phyloP scores from a whole-genome alignment of 2,888 invertebrate genomes.

The Iphiclides podalirius region DNA sequence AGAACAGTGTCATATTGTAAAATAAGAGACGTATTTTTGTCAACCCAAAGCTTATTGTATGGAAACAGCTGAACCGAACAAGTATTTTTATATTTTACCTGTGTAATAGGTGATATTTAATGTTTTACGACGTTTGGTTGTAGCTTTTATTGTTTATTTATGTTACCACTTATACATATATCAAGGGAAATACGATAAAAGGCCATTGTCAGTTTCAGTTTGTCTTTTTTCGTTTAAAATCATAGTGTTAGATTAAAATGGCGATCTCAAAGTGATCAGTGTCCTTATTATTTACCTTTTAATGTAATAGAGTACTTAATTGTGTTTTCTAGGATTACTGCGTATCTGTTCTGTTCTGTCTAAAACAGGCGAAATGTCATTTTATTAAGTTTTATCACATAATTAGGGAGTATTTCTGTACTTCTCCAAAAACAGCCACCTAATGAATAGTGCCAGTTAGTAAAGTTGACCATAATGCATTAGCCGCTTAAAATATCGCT shows the following conservation, averaged over 20 bases:
- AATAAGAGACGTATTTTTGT: slow-evolving; percentile 33
- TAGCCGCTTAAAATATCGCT: too few species aligned
- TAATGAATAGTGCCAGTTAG: not conserved
- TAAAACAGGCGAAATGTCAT: slow-evolving; percentile 5
- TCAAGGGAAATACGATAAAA: slow-evolving; percentile 34
- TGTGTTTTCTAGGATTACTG: slow-evolving; percentile 35
- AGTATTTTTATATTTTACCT: slow-evolving; percentile 41
- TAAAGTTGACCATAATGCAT: too few species aligned
- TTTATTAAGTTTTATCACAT: slow-evolving; percentile 9
- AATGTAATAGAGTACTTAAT: slow-evolving; percentile 74
- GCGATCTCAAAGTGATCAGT: slow-evolving; percentile 78
- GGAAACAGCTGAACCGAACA: slow-evolving; percentile 35
- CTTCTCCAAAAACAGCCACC: not conserved
- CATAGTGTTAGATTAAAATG: slow-evolving; percentile 67
- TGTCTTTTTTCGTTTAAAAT: slow-evolving; percentile 53
- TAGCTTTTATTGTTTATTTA: slow-evolving; percentile 50
- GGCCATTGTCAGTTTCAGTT: slow-evolving; percentile 67
- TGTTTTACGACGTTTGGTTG: slow-evolving; percentile 36
- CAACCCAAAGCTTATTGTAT: slow-evolving; percentile 38
- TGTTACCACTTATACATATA: slow-evolving; percentile 64
- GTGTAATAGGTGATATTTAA: slow-evolving; percentile 24
- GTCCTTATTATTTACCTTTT: slow-evolving; percentile 72
- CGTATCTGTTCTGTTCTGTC: slow-evolving; percentile 26
- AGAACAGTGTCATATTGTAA: slow-evolving; percentile 34
- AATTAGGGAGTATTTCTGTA: too few species aligned